A percentile compares a stretch with the other conserved stretches of the same genome.
Conservation (phyloP, 2,113 vertebrate species). For the Piprites chloris region DNA sequence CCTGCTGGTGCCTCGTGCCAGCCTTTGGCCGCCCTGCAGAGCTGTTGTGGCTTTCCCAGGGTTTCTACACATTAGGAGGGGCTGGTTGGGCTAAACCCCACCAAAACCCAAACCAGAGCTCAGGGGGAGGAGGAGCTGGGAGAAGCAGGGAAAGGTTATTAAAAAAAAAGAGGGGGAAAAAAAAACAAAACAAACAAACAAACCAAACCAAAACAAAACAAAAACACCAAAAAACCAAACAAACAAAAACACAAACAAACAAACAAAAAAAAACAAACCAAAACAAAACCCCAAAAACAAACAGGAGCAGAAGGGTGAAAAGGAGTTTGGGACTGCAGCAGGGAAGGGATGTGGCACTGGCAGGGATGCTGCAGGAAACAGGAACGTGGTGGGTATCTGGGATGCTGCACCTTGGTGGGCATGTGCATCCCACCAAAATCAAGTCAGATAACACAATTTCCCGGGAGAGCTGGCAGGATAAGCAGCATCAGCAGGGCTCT, state of each 20-base stretch:
- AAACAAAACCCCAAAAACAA: neutral
- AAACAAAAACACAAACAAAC: too few relatives aligned
- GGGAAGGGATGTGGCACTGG: neutral
- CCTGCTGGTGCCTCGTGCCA: neutral
- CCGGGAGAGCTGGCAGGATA: fast-evolving
- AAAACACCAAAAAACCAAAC: too few relatives aligned
- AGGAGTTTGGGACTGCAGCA: neutral
- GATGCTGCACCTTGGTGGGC: neutral
- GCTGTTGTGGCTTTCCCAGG: constrained; percentile 55
- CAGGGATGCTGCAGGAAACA: neutral
- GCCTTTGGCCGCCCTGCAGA: constrained; percentile 6
- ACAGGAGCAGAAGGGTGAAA: neutral
- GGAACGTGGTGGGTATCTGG: neutral
- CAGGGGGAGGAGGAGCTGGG: neutral
- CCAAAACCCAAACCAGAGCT: constrained; percentile 33
- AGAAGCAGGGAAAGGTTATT: neutral
- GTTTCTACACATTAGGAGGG: constrained; percentile 58
- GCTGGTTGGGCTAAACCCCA: constrained; percentile 62
- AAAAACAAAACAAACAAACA: too few relatives aligned
- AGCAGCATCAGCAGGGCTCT: neutral
- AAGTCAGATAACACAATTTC: neutral
- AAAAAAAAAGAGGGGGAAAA: neutral
- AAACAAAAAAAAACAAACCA: too few relatives aligned
- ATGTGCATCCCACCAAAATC: neutral
- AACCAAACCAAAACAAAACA: too few relatives aligned